phyloP scores from a whole-genome alignment of 2,113 vertebrate genomes.

The Neolamprologus caudopunctatus region DNA sequence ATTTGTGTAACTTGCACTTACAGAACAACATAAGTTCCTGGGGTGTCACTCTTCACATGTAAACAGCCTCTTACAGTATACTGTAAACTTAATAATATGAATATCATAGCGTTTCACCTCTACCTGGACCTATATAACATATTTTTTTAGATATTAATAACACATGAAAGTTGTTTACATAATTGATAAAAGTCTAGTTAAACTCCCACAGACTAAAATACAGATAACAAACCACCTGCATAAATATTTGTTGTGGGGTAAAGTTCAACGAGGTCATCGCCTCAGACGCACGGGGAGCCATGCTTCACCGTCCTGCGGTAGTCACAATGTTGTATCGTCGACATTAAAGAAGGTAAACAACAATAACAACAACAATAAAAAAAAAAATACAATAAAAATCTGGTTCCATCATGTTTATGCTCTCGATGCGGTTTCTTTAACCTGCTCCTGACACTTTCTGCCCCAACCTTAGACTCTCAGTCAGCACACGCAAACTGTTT shows the following conservation, averaged over 20 bases:
- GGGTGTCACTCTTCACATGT: background rate
- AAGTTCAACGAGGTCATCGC: conserved; percentile 41
- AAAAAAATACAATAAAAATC: background rate
- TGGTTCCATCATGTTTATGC: conserved; percentile 21
- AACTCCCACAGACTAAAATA: background rate
- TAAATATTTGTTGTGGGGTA: background rate
- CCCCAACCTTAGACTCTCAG: conserved; percentile 53
- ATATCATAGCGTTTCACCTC: background rate
- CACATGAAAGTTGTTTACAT: background rate
- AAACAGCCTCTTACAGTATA: background rate
- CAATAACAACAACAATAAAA: background rate
- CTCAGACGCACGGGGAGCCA: background rate
- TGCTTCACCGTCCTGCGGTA: background rate
- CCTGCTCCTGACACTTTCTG: conserved; percentile 46
- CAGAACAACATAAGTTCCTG: background rate
- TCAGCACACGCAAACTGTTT: conserved; percentile 52
- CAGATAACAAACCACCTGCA: background rate
- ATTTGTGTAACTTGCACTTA: background rate
- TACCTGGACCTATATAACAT: background rate
- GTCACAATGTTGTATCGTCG: background rate
- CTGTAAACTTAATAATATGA: background rate
- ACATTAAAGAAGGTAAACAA: conserved; percentile 8
- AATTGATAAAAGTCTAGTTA: background rate
- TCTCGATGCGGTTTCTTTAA: background rate
- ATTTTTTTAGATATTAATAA: background rate